A percentile compares a stretch with the other conserved stretches of the same genome.
phyloP scores from a whole-genome alignment of 2,797 vertebrate species.

The Choloepus didactylus region DNA sequence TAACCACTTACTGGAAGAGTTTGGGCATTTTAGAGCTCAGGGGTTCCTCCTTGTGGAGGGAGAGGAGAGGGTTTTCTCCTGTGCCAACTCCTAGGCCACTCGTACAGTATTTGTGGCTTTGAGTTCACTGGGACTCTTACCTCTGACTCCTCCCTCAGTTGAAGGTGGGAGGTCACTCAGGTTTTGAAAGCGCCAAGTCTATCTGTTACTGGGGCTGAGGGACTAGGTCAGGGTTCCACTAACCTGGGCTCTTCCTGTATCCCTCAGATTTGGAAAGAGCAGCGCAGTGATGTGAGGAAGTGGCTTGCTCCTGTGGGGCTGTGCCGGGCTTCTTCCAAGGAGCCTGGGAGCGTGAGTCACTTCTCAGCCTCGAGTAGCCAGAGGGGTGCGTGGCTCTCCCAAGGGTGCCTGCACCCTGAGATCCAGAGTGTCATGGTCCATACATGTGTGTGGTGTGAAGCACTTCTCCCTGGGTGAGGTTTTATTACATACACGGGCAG shows the following conservation, averaged over 20 bases:
- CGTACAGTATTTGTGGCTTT: background rate
- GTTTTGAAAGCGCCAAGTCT: background rate
- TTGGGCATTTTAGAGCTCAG: background rate
- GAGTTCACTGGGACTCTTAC: background rate
- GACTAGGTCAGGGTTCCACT: background rate
- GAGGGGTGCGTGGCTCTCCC: background rate
- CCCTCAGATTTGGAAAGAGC: slow-evolving; percentile 1
- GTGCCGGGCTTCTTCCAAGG: background rate
- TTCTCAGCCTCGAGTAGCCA: background rate
- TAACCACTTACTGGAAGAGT: background rate
- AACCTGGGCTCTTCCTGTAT: background rate
- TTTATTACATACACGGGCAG: background rate
- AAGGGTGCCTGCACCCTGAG: background rate
- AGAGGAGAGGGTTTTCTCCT: background rate
- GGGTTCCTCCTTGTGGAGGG: background rate
- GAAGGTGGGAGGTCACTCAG: background rate
- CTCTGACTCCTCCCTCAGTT: background rate
- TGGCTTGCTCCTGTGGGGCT: background rate
- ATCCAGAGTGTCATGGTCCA: background rate
- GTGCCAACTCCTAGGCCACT: background rate
- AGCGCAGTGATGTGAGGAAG: background rate
- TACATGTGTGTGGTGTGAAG: background rate
- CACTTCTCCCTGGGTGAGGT: no score
- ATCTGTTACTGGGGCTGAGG: background rate
- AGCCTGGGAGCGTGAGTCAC: background rate